Evolutionary conservation across 1,140 invertebrate species (phyloP), one percentile per base, ranked within the genome.

Genomic region (Drosophila nebulosa): DNA sequence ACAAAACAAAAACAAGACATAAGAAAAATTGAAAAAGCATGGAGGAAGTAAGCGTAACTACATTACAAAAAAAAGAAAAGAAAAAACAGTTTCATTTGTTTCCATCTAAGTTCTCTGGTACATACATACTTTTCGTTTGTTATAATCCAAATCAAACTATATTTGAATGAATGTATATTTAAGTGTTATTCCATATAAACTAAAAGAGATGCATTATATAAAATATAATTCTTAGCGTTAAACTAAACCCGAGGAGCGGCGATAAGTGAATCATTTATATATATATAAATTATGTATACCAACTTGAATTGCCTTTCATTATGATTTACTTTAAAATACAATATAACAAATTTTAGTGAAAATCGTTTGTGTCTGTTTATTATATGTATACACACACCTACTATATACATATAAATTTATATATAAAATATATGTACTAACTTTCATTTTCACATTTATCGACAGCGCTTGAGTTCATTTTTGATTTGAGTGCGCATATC

Each of bases 171-270:
- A 76, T 88, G 75, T 81, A 83, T 81, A 84, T 85, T 88, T 88
- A 88, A 88, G 84, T 88, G 84, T 88, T 89, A 88, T 88, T 88
- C 84, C 75, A 89, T 88, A 89, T 76, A 88, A 88, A 89, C 76
- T 89, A 85, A 84, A 85, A 79, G 39, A 79, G 69, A 79, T 74
- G 61, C 81, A 85, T 85, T 85, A 85, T 85, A 85, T 86, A 77
- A 78, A 85, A 85, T 86, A 85, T 86, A 80, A 70, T 79, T 66
- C 69, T 77, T 84, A 84, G 77, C 69, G 70, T 74, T 81, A 72
- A 27, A 69, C 69, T 86, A 86, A 86, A 73, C 70, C 53, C 70
- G 27, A 36, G 35, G 3, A 24, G 5, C 16, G 32, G 16, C 14
- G 24, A 24, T 21, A 39, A 46, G 21, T 12, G 60, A 65, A 59